These are phyloP conservation scores for Coelopa pilipes DNA, from an alignment of 2,888 invertebrate genomes.

Conservation along the genomic window DNA sequence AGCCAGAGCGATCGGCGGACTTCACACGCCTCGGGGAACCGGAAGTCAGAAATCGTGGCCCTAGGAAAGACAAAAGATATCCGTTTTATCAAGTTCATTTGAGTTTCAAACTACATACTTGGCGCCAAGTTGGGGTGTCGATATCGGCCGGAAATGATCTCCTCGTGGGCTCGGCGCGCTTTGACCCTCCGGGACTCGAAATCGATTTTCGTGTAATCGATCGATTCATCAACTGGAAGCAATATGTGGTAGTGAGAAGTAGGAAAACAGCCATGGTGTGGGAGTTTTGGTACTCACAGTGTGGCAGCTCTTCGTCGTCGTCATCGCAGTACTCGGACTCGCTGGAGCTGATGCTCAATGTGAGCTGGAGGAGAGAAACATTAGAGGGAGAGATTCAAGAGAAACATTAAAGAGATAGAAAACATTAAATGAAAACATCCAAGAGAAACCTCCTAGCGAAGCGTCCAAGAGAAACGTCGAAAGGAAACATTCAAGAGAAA, in stretches of 20 bases:
- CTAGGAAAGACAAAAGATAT: conserved; percentile 41
- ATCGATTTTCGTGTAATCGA: conserved; percentile 66
- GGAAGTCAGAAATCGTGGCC: conserved; percentile 47
- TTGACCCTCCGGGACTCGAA: conserved; percentile 66
- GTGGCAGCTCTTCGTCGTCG: conserved; percentile 63
- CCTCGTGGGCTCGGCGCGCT: conserved; percentile 66
- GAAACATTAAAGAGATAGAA: no score
- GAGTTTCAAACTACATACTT: conserved; percentile 49
- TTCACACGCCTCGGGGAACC: conserved; percentile 42
- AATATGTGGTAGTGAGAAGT: neutral
- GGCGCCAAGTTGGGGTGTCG: conserved; percentile 66
- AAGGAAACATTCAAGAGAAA: no score
- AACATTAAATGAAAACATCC: no score
- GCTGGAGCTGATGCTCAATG: conserved; percentile 64
- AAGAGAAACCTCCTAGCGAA: no score
- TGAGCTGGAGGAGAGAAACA: conserved; percentile 55
- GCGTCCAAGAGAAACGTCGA: no score
- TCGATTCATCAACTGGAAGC: conserved; percentile 60
- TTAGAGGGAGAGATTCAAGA: no score
- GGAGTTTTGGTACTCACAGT: conserved; percentile 53
- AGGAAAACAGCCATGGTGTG: neutral
- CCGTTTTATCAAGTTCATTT: neutral
- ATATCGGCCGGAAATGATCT: conserved; percentile 65
- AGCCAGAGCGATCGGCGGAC: conserved; percentile 35
- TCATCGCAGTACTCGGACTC: conserved; percentile 66